Evolutionary conservation across 2,888 invertebrate genomes (phyloP).

Genomic region (Lamproptera curius): DNA sequence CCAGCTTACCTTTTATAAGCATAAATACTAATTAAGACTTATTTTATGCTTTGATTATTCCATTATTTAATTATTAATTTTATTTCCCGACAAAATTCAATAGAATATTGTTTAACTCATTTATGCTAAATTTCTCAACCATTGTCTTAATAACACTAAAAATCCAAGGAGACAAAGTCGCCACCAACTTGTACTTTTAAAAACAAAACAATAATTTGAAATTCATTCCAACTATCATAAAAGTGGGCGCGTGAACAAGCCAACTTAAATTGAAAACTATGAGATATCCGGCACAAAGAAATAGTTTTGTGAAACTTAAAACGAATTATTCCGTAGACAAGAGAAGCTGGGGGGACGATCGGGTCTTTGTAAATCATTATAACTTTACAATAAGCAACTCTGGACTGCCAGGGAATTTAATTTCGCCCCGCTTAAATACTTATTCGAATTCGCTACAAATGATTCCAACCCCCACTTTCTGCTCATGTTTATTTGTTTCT

Average conservation of each 20-base stretch:
- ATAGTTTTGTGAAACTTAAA: conserved; percentile 47
- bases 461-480: conserved; percentile 8
- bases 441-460: conserved; percentile 13
- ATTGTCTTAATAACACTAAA: too few relatives aligned
- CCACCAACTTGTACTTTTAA: too few relatives aligned
- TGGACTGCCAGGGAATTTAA: conserved; percentile 12
- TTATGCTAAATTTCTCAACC: too few relatives aligned
- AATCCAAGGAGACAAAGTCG: too few relatives aligned
- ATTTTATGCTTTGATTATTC: too few relatives aligned
- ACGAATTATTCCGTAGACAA: conserved; percentile 31
- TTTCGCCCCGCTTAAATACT: conserved; percentile 14
- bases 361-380: conserved; percentile 16
- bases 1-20: too few relatives aligned
- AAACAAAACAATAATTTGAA: too few relatives aligned
- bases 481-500: conserved; percentile 12
- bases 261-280: conserved; percentile 65
- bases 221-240: too few relatives aligned
- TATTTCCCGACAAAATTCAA: too few relatives aligned
- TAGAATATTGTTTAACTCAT: too few relatives aligned
- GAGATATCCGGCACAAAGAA: conserved; percentile 54
- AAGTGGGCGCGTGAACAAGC: conserved; percentile 2
- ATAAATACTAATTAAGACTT: too few relatives aligned
- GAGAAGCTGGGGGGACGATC: conserved; percentile 23
- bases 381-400: conserved; percentile 12
- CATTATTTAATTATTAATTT: too few relatives aligned